Evolutionary conservation across 1,140 invertebrate species (phyloP).

Genomic region (Trachymyrmex cornetzi): DNA sequence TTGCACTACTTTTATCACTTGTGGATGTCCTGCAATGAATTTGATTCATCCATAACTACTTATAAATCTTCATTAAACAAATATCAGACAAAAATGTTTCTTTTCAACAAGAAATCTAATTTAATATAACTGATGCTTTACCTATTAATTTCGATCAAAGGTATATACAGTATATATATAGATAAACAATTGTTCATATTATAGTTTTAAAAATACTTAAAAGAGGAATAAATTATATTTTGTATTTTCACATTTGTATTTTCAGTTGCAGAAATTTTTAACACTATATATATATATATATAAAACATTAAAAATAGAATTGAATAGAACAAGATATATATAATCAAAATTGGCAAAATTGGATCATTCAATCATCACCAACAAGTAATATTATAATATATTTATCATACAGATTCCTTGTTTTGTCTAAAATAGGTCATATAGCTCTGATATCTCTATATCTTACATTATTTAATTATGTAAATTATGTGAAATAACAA

Average conservation of each 20-base stretch:
- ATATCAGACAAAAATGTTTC: not conserved
- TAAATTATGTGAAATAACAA: conserved; percentile 10
- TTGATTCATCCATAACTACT: conserved; percentile 5
- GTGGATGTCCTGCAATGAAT: conserved; percentile 88
- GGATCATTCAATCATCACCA: not conserved
- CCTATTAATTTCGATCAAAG: too few relatives aligned
- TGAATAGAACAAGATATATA: not conserved
- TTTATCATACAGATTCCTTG: not conserved
- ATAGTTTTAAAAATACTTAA: too few relatives aligned
- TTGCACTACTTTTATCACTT: conserved; percentile 90
- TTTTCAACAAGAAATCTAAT: not conserved
- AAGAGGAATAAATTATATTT: not conserved
- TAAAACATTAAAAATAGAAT: not conserved
- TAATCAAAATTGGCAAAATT: not conserved
- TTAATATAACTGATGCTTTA: not conserved
- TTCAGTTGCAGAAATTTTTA: too few relatives aligned
- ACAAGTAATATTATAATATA: not conserved
- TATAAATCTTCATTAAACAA: not conserved
- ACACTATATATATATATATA: too few relatives aligned
- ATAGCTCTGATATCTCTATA: not conserved
- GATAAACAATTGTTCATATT: too few relatives aligned
- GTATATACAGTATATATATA: too few relatives aligned
- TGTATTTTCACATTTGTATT: not conserved
- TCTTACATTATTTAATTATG: conserved; percentile 2
- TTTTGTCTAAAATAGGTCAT: not conserved